phyloP scores from a whole-genome alignment of 1,140 invertebrate genomes.

The Rhyacophila brunnea region DNA sequence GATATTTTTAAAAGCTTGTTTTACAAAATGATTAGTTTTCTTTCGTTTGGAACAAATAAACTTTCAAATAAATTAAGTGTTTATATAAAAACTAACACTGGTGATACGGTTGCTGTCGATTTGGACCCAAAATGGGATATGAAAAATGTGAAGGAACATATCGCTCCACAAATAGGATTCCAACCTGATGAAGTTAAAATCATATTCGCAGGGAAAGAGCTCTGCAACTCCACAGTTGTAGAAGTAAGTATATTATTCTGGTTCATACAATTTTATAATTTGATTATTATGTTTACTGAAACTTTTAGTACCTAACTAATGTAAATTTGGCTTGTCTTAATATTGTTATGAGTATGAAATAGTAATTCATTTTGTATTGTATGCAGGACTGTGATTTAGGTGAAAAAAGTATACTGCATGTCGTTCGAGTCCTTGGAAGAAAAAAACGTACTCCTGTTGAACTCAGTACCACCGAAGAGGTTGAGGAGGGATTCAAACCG shows the following conservation, averaged over 20 bases:
- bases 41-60: slow-evolving; percentile 61
- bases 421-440: slow-evolving; percentile 55
- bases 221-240: slow-evolving; percentile 70
- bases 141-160: slow-evolving; percentile 69
- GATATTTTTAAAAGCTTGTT: slow-evolving; percentile 55
- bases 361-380: too few species aligned
- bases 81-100: slow-evolving; percentile 71
- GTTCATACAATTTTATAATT: too few species aligned
- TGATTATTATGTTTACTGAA: too few species aligned
- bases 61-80: slow-evolving; percentile 65
- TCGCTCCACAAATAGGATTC: slow-evolving; percentile 68
- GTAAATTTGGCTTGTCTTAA: too few species aligned
- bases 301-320: too few species aligned
- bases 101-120: slow-evolving; percentile 65
- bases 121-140: slow-evolving; percentile 77
- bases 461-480: slow-evolving; percentile 32
- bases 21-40: slow-evolving; percentile 61
- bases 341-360: too few species aligned
- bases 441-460: slow-evolving; percentile 10
- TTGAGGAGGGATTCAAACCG: slow-evolving; percentile 56
- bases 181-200: slow-evolving; percentile 74
- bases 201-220: slow-evolving; percentile 82
- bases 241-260: slow-evolving; percentile 51
- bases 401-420: slow-evolving; percentile 77
- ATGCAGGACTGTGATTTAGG: slow-evolving; percentile 79